Base-by-base conservation (phyloP, 2,888 invertebrate species). In the Nymphalis urticae region DNA sequence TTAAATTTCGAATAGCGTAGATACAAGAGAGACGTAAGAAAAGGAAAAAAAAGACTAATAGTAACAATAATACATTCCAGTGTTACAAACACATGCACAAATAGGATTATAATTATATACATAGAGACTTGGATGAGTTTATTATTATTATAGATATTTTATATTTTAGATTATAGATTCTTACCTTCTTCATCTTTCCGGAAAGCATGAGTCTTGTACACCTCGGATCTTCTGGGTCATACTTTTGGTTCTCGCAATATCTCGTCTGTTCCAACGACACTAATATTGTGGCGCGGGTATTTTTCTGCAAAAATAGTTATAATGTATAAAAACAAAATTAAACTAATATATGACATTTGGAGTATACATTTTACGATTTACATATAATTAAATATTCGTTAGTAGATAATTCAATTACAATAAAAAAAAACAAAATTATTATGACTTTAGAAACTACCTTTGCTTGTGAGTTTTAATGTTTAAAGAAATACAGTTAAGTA, bases 201-300 rank as follows among this genome's bases (percentile, higher is more conserved):
- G 94, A 93, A 1, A 97, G 87, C 79, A 96, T 94, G 5, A 96
- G 92, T 76, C 96, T 94, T 4, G 96, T 95, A 88, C 96, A 97
- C 54, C 96, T 90, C 0, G 96, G 96, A 84, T 96, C 96, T 88
- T 96, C 96, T 0, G 96, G 94, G 82, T 97, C 96, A 77, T 92
- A 94, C 61, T 93, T 82, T 73, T 95, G 87, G 9, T 82, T 80
- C 69, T 91, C 90, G 76, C 96, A 96, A 82, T 95, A 96, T 68
- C 90, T 85, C 3, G 94, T 94, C 87, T 96, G 94, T 62, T 95
- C 95, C 50, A 96, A 86, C 0, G 95, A 94, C 75, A 96, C 94
- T 72, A 96, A 88, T n/a, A 97, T 86, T 0, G 96, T 95, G 6
- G 95, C 94, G 6, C 94, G 93, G 75, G 89, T 93, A 77, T 96